Base-by-base conservation (phyloP, 2,797 vertebrate genomes). In the Diplodus puntazzo region DNA sequence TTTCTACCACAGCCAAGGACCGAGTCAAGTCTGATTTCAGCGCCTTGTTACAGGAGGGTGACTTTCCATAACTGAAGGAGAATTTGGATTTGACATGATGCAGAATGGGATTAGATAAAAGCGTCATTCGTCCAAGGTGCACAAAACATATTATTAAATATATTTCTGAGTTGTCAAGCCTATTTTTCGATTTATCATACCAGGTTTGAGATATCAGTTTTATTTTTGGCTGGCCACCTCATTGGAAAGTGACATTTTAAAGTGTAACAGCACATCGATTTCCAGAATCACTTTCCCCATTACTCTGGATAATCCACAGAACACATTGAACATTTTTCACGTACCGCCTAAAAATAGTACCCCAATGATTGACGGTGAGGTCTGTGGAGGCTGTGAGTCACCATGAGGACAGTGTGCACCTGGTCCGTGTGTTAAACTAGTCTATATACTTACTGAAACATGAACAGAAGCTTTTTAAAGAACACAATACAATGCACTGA, bases 231-330 rank as follows among this genome's bases (percentile, higher is more conserved):
- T 27, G 53, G 64, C 54, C 21, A 64, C 14, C 34, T 74, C 52
- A 70, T 20, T 70, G n/a, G 11, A 66, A 77, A 71, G 7, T 30
- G 61, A 76, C 49, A 60, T 58, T n/a, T 57, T 60, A 68, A 77
- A 57, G 50, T 70, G 39, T 1, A 42, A 68, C 6, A 25, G 21
- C 16, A 50, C 39, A 53, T 75, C 20, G 17, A 45, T 76, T 81
- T 39, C 39, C 23, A 11, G 2, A 67, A 66, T 73, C 3, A 46
- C 39, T 78, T 30, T 45, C 42, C n/a, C 27, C 18, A 50, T 63
- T 48, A 67, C 52, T 39, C 7, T 27, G n/a, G 39, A 62, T 75
- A 79, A 74, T 63, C 30, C 53, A 46, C 27, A 17, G 23, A 69
- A 9, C 43, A 48, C 21, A 27, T 4, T 61, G 9, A 21, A 59